These are phyloP conservation scores for Oikopleura vanhoeffeni DNA, from an alignment of 23 tunicate genomes.

Conservation along the genomic window DNA sequence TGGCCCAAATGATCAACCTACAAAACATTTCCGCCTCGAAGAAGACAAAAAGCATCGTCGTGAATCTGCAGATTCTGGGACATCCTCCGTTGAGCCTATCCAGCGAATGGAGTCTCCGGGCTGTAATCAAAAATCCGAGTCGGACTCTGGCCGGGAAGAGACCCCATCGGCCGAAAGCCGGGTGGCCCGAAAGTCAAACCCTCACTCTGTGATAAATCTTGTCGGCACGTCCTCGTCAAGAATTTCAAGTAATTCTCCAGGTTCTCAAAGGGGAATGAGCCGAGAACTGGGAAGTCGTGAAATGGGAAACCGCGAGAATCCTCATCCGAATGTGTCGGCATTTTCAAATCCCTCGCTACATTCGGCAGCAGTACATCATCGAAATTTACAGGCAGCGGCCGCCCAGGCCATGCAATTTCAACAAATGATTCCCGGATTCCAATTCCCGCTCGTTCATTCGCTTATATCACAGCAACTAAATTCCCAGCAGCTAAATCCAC, in stretches of 20 bases:
- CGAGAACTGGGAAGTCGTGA: too few relatives aligned
- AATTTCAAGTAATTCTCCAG: background rate
- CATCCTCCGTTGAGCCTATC: background rate
- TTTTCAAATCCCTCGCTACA: slow-evolving; percentile 9
- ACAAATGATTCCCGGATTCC: background rate
- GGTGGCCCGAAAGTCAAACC: background rate
- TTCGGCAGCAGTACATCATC: slow-evolving; percentile 12
- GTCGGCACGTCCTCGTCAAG: background rate
- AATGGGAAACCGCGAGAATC: too few relatives aligned
- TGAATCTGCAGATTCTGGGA: slow-evolving; percentile 12
- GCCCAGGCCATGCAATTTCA: background rate
- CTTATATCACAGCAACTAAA: background rate
- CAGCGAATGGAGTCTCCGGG: background rate
- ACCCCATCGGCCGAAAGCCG: background rate
- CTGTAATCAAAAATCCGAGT: background rate
- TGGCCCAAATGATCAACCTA: background rate
- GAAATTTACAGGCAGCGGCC: slow-evolving; percentile 13
- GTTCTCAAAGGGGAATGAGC: background rate
- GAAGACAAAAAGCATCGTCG: background rate
- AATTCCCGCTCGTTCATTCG: background rate
- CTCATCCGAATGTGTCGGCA: background rate
- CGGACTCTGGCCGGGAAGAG: background rate
- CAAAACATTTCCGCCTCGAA: background rate
- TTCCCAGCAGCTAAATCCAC: background rate
- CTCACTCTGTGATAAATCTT: background rate